Conservation (phyloP, 2,888 invertebrate species). For the Microchrysa polita region DNA sequence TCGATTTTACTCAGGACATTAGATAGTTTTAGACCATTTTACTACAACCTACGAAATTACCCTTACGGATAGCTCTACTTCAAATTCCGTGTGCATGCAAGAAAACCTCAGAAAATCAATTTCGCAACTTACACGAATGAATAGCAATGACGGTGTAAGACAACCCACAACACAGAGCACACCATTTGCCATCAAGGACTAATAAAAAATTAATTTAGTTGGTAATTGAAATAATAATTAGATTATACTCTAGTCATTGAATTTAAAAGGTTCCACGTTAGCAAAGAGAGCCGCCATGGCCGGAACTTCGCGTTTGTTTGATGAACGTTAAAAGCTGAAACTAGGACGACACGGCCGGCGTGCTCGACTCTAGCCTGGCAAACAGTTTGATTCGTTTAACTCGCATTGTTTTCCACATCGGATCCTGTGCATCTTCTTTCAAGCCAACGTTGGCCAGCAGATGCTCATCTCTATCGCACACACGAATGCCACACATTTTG, state of each 20-base stretch:
- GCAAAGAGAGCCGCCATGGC: not conserved
- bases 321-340: conserved; percentile 16
- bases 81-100: no score
- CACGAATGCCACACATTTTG: conserved; percentile 2
- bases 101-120: not conserved
- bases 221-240: conserved; percentile 14
- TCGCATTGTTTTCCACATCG: conserved; percentile 19
- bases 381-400: not conserved
- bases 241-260: not conserved
- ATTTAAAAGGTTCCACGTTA: not conserved
- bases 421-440: not conserved
- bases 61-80: no score
- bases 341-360: conserved; percentile 14
- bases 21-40: no score
- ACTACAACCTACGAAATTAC: no score
- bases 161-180: not conserved
- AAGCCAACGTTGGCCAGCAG: not conserved
- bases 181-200: not conserved
- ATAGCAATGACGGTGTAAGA: not conserved
- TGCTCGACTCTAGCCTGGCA: no score
- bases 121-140: not conserved
- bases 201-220: not conserved
- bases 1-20: no score
- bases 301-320: not conserved
- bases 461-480: not conserved